These are phyloP conservation scores for Holothuria leucospilota DNA, from an alignment of 53 echinoderm and acorn worm genomes.

Conservation along the genomic window DNA sequence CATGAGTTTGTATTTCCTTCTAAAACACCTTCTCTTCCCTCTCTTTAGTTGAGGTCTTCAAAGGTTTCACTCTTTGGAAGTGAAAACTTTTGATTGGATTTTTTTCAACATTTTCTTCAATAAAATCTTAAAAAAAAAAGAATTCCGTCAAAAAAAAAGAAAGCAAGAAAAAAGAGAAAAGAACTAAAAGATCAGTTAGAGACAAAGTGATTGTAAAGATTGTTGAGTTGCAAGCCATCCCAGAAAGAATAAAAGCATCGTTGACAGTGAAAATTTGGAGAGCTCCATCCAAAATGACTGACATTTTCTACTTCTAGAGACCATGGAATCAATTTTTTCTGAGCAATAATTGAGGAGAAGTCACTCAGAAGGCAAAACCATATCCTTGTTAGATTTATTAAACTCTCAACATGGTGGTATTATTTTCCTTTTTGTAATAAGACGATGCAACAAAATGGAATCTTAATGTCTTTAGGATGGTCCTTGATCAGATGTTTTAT, in stretches of 20 bases:
- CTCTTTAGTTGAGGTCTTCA: constrained; percentile 45
- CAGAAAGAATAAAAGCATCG: constrained; percentile 16
- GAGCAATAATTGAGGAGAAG: constrained; percentile 42
- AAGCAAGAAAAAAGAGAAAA: no score
- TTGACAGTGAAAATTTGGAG: constrained; percentile 25
- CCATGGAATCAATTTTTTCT: constrained; percentile 40
- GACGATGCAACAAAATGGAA: constrained; percentile 23
- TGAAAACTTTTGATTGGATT: constrained; percentile 48
- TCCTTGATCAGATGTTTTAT: constrained; percentile 45
- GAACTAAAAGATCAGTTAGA: no score
- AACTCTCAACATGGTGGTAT: constrained; percentile 31
- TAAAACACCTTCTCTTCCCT: constrained; percentile 37
- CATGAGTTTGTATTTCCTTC: constrained; percentile 42
- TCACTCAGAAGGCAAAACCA: constrained; percentile 20
- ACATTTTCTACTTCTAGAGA: constrained; percentile 23
- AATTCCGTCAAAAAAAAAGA: no score
- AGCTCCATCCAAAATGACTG: constrained; percentile 26
- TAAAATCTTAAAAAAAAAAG: not conserved
- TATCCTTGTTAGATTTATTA: constrained; percentile 41
- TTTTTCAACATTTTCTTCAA: constrained; percentile 29
- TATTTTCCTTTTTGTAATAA: constrained; percentile 30
- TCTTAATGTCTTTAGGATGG: constrained; percentile 33
- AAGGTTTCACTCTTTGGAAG: constrained; percentile 29
- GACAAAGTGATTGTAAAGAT: no score
- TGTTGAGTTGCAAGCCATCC: not conserved